Evolutionary conservation across 2,888 invertebrate genomes (phyloP).

Genomic region (Dynastes maya): DNA sequence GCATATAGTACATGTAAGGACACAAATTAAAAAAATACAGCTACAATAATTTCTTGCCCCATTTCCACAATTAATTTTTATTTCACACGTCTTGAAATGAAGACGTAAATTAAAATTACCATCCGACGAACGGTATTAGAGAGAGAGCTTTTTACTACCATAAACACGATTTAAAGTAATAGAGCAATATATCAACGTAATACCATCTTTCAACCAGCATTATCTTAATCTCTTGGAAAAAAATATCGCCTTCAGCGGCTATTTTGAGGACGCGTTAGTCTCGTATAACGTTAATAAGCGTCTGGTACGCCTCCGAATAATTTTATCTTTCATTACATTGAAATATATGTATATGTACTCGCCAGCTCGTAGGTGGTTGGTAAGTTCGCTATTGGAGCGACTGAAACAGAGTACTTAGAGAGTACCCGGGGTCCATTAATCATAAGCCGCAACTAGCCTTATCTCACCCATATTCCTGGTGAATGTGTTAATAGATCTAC

Average conservation of each 20-base stretch:
- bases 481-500: conserved; percentile 58
- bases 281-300: conserved; percentile 8
- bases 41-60: too few relatives aligned
- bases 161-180: conserved; percentile 41
- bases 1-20: too few relatives aligned
- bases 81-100: neutral
- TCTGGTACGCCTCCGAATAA: conserved; percentile 25
- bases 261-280: conserved; percentile 2
- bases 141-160: conserved; percentile 48
- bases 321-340: conserved; percentile 45
- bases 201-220: conserved; percentile 26
- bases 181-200: conserved; percentile 31
- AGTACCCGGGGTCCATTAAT: conserved; percentile 60
- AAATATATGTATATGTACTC: conserved; percentile 30
- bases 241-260: conserved; percentile 13
- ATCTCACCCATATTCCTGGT: conserved; percentile 52
- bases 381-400: neutral
- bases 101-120: conserved; percentile 24
- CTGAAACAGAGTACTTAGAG: conserved; percentile 34
- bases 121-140: conserved; percentile 15
- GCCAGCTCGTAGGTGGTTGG: conserved; percentile 2
- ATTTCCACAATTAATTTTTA: neutral
- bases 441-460: conserved; percentile 57
- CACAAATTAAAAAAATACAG: too few relatives aligned
- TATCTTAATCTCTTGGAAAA: conserved; percentile 42